Percentiles rank a stretch among this genome's conserved stretches.
Conservation (phyloP, 2,888 invertebrate genomes). For the Bruchidius siliquastri region DNA sequence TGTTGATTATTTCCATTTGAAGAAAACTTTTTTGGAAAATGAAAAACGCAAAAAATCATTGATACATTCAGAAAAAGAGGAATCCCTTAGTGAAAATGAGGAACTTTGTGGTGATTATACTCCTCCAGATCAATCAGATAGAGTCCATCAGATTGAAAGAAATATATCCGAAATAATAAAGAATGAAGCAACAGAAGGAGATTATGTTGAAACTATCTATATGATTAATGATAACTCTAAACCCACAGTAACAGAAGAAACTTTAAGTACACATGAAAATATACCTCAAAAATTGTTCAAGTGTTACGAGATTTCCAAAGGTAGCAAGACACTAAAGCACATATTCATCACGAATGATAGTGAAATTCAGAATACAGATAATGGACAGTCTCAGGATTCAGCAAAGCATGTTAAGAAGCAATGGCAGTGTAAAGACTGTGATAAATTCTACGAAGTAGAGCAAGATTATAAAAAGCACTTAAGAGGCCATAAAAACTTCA, state of each 20-base stretch:
- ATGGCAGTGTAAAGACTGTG: constrained; percentile 5
- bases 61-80: constrained; percentile 9
- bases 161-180: constrained; percentile 2
- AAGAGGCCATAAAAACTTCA: constrained; percentile 18
- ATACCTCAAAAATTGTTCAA: not conserved
- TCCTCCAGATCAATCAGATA: constrained; percentile 1
- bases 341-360: not conserved
- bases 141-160: not conserved
- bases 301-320: not conserved
- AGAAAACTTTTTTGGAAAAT: constrained; percentile 4
- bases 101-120: not conserved
- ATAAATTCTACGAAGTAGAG: constrained; percentile 5
- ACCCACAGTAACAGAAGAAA: not conserved
- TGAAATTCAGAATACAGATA: not conserved
- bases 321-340: not conserved
- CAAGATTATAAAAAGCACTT: constrained; percentile 10
- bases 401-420: not conserved
- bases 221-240: not conserved
- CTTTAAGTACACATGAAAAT: not conserved
- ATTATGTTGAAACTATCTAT: constrained; percentile 4
- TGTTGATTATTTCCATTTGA: constrained; percentile 22
- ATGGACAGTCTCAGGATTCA: not conserved
- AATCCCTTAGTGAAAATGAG: not conserved
- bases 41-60: constrained; percentile 4
- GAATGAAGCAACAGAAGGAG: constrained; percentile 1